Conservation (phyloP, 53 echinoderm and acorn worm genomes). For the Actinopyga echinites region DNA sequence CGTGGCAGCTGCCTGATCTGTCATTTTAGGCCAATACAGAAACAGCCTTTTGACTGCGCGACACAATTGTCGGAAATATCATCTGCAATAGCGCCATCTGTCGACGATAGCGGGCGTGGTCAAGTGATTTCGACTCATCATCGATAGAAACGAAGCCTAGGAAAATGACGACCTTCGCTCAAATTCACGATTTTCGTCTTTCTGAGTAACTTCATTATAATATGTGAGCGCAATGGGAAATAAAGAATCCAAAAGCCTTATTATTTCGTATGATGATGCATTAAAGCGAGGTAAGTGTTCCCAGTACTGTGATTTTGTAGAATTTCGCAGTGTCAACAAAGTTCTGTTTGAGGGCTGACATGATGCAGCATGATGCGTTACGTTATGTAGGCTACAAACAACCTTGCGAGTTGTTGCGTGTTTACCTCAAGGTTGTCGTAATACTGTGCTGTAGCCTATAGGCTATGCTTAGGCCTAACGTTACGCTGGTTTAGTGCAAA, state of each 20-base stretch:
- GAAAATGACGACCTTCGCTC: constrained; percentile 10
- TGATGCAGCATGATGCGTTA: too few species aligned
- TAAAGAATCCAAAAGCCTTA: constrained; percentile 39
- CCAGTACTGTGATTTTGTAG: not conserved
- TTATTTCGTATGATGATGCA: constrained; percentile 26
- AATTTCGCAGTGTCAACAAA: not conserved
- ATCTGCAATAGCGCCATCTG: not conserved
- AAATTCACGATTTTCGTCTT: not conserved
- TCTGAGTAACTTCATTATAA: not conserved
- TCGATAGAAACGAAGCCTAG: not conserved
- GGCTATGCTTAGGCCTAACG: too few species aligned
- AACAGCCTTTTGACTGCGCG: too few species aligned
- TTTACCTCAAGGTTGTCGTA: too few species aligned
- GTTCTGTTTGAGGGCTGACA: not conserved
- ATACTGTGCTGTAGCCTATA: too few species aligned
- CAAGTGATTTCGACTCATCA: constrained; percentile 40
- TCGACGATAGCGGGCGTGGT: constrained; percentile 43
- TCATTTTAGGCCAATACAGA: too few species aligned
- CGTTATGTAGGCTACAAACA: too few species aligned
- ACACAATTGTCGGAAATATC: too few species aligned
- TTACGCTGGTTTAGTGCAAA: too few species aligned
- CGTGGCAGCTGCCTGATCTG: too few species aligned
- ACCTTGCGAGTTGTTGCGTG: too few species aligned
- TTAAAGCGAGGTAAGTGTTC: constrained; percentile 4
- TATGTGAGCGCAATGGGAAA: constrained; percentile 24